Conservation (phyloP, 2,888 invertebrate species). For the Philereme vetulata region DNA sequence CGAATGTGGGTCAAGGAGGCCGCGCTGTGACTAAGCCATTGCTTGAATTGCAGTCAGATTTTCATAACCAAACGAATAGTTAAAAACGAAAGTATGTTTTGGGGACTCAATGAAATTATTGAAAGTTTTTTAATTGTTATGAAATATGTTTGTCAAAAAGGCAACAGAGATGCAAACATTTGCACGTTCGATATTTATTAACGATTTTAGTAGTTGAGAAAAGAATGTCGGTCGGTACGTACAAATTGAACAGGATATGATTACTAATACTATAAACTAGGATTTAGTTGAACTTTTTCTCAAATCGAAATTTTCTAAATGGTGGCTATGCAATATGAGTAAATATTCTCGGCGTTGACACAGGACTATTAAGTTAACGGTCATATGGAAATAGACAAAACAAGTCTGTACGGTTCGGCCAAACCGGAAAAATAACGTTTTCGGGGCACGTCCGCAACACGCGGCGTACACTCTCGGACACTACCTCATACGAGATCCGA, state of each 20-base stretch:
- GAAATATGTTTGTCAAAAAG: constrained; percentile 19
- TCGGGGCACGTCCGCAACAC: constrained; percentile 66
- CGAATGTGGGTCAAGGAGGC: constrained; percentile 76
- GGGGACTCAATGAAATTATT: constrained; percentile 30
- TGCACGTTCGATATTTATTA: background rate
- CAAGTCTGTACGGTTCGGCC: constrained; percentile 52
- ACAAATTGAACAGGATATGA: background rate
- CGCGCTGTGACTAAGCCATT: constrained; percentile 63
- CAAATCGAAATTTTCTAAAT: constrained; percentile 1
- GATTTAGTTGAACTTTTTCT: background rate
- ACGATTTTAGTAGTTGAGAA: no score
- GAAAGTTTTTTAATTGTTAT: constrained; percentile 26
- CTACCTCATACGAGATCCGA: constrained; percentile 65
- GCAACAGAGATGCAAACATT: background rate
- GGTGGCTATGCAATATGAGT: constrained; percentile 14
- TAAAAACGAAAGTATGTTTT: constrained; percentile 36
- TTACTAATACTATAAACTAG: background rate
- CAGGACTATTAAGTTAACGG: constrained; percentile 63
- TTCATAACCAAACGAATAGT: constrained; percentile 47
- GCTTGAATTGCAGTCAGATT: constrained; percentile 57
- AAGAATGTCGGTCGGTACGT: background rate
- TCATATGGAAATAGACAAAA: constrained; percentile 57
- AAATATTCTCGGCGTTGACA: constrained; percentile 30
- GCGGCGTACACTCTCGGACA: constrained; percentile 51
- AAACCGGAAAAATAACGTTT: constrained; percentile 80